These are phyloP conservation scores for Triplophysa siluroides DNA, from an alignment of 2,113 vertebrate genomes.

Conservation along the genomic window DNA sequence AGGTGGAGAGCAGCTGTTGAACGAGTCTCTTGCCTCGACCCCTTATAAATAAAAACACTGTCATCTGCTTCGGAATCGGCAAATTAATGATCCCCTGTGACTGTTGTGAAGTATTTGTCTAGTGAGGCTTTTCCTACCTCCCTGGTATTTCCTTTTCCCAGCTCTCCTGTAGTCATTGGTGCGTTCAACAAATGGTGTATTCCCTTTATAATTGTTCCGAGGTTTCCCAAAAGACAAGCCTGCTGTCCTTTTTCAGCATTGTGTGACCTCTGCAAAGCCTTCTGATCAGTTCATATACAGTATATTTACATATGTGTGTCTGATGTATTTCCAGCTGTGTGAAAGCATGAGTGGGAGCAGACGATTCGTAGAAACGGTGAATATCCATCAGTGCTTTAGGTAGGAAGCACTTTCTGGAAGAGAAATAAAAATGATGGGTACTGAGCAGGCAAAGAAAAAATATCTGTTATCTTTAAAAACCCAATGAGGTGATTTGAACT, in stretches of 20 bases:
- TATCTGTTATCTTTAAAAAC: too few relatives aligned
- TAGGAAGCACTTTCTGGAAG: slow-evolving; percentile 19
- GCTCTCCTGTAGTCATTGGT: slow-evolving; percentile 48
- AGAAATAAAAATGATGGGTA: slow-evolving; percentile 1
- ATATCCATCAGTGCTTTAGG: slow-evolving; percentile 32
- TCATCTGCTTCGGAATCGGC: slow-evolving; percentile 52
- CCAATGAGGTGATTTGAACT: too few relatives aligned
- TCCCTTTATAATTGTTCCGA: slow-evolving; percentile 23
- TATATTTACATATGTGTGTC: neutral
- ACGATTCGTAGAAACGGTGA: slow-evolving; percentile 19
- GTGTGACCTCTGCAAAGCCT: slow-evolving; percentile 19
- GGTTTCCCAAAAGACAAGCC: neutral
- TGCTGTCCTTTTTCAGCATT: neutral
- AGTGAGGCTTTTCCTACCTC: slow-evolving; percentile 21
- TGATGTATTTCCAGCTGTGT: too few relatives aligned
- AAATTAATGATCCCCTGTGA: slow-evolving; percentile 64
- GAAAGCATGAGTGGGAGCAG: slow-evolving; percentile 15
- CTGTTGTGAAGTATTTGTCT: slow-evolving; percentile 55
- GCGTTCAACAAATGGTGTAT: slow-evolving; percentile 16
- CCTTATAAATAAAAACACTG: slow-evolving; percentile 67
- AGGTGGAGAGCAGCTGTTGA: slow-evolving; percentile 74
- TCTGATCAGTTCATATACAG: neutral
- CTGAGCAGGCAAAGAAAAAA: too few relatives aligned
- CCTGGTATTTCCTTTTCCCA: slow-evolving; percentile 28
- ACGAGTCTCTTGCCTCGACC: slow-evolving; percentile 56